Percentiles rank a stretch among this genome's conserved stretches.
These are phyloP conservation scores for Vombatus ursinus DNA, from an alignment of 2,113 vertebrate genomes.

Conservation along the genomic window DNA sequence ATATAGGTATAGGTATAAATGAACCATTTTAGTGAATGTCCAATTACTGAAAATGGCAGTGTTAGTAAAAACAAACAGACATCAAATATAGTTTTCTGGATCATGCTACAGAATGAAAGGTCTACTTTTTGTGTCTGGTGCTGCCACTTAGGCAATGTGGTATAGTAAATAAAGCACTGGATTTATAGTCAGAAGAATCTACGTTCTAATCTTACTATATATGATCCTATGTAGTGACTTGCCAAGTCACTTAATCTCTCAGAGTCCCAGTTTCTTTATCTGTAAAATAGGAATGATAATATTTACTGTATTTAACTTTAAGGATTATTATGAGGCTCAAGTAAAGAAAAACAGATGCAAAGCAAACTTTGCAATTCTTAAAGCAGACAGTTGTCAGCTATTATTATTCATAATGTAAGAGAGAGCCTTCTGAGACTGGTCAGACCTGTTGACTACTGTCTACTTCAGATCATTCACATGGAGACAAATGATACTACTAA, in stretches of 20 bases:
- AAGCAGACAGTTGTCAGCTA: background rate
- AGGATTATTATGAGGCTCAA: background rate
- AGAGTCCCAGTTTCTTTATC: background rate
- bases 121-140: background rate
- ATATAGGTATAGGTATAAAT: background rate
- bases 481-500: background rate
- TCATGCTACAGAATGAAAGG: background rate
- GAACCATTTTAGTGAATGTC: background rate
- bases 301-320: background rate
- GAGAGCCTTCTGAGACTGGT: background rate
- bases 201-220: background rate
- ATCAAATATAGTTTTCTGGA: background rate
- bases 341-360: background rate
- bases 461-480: background rate
- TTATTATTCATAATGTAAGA: background rate
- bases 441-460: background rate
- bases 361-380: background rate
- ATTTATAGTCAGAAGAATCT: background rate
- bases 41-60: background rate
- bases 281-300: background rate
- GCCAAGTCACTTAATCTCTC: background rate
- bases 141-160: background rate
- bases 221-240: background rate
- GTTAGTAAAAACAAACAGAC: background rate
- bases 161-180: background rate